phyloP scores from a whole-genome alignment of 2,113 vertebrate genomes.

The Gorsachius goisagi region DNA sequence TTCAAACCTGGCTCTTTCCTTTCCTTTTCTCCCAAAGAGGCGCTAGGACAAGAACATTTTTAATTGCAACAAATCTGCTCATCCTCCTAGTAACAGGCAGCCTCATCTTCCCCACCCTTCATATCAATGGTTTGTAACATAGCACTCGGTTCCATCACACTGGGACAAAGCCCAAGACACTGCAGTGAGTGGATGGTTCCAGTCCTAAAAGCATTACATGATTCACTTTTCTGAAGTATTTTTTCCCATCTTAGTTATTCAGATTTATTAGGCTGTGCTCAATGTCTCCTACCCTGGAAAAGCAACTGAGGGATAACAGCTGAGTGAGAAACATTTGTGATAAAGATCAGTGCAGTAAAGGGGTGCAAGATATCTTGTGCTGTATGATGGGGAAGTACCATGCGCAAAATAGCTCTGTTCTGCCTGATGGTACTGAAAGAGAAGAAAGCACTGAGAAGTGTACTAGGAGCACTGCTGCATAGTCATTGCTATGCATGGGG shows the following conservation, averaged over 20 bases:
- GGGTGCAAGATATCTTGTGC: background rate
- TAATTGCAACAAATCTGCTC: background rate
- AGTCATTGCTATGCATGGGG: background rate
- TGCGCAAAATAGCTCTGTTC: background rate
- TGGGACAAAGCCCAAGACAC: background rate
- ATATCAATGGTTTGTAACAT: background rate
- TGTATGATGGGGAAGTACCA: background rate
- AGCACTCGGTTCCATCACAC: background rate
- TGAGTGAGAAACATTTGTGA: background rate
- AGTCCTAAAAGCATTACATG: background rate
- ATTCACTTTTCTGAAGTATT: background rate
- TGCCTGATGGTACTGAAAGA: background rate
- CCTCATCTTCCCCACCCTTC: background rate
- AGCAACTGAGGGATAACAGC: background rate
- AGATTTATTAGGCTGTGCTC: background rate
- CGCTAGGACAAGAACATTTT: conserved; percentile 58
- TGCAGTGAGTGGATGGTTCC: background rate
- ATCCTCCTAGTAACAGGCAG: background rate
- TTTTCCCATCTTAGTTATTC: background rate
- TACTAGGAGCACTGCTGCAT: background rate
- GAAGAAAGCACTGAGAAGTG: background rate
- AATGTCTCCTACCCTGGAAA: background rate
- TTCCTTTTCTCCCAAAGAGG: conserved; percentile 81
- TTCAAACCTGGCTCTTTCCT: conserved; percentile 77
- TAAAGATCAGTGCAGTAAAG: background rate